Conservation (phyloP, 2,888 invertebrate species). For the Belgica antarctica region DNA sequence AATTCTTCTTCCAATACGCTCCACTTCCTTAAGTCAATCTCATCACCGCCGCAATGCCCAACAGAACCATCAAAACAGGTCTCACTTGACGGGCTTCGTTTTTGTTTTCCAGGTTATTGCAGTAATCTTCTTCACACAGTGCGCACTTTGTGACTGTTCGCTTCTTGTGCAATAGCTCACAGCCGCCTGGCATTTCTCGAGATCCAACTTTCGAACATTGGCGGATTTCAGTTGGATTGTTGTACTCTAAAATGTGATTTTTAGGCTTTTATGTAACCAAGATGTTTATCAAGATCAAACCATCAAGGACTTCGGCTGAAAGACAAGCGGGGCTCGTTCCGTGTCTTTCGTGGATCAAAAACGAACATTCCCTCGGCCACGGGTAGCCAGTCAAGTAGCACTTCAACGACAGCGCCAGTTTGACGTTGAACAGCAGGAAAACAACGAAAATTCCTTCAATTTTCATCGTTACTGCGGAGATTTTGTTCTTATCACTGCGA, state of each 20-base stretch:
- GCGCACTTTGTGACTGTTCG: background rate
- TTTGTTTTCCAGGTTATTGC: background rate
- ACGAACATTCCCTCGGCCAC: background rate
- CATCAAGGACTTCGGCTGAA: background rate
- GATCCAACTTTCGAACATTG: background rate
- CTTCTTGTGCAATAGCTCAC: background rate
- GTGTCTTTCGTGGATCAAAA: background rate
- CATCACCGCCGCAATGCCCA: no score
- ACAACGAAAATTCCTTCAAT: no score
- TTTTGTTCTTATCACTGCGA: background rate
- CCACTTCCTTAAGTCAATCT: no score
- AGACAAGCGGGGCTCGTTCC: background rate
- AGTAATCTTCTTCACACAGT: background rate
- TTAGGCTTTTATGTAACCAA: background rate
- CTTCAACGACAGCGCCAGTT: background rate
- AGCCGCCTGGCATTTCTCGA: background rate
- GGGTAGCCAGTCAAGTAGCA: background rate
- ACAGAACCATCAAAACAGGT: background rate
- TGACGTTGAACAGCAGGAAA: background rate
- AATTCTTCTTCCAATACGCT: no score
- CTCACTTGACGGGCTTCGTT: background rate
- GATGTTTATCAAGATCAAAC: background rate
- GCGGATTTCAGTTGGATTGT: background rate
- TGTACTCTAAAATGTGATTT: background rate
- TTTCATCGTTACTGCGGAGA: background rate